Percentiles rank a stretch among this genome's conserved stretches.
These are phyloP conservation scores for Myotis lucifugus DNA, from an alignment of 2,113 vertebrate genomes.

Conservation along the genomic window DNA sequence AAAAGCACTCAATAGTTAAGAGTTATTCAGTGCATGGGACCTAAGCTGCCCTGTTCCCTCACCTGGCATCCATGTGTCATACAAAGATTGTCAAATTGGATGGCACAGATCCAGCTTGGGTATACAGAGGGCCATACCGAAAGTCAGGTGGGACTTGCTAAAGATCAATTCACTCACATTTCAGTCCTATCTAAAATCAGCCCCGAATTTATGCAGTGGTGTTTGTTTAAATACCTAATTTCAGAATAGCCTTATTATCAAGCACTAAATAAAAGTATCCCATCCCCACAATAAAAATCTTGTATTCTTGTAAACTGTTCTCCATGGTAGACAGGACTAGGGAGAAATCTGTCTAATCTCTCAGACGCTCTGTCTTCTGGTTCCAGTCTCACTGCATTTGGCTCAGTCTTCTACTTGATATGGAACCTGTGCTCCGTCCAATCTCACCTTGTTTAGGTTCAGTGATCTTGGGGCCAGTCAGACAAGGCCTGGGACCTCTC, in stretches of 20 bases:
- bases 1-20: background rate
- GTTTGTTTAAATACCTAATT: conserved; percentile 29
- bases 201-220: background rate
- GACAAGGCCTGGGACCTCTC: background rate
- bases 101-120: background rate
- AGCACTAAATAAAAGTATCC: background rate
- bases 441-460: background rate
- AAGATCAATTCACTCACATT: background rate
- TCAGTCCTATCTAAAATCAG: background rate
- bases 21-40: background rate
- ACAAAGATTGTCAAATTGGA: background rate
- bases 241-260: conserved; percentile 37
- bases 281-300: background rate
- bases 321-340: background rate
- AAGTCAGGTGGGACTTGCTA: background rate
- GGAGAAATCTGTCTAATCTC: background rate
- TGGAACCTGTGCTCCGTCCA: background rate
- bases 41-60: background rate
- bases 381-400: background rate
- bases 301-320: background rate
- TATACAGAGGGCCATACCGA: background rate
- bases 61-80: background rate
- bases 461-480: background rate
- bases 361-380: background rate
- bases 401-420: background rate